Evolutionary conservation across 2,888 invertebrate species (phyloP).

Genomic region (Hirtodrosophila trivittata): DNA sequence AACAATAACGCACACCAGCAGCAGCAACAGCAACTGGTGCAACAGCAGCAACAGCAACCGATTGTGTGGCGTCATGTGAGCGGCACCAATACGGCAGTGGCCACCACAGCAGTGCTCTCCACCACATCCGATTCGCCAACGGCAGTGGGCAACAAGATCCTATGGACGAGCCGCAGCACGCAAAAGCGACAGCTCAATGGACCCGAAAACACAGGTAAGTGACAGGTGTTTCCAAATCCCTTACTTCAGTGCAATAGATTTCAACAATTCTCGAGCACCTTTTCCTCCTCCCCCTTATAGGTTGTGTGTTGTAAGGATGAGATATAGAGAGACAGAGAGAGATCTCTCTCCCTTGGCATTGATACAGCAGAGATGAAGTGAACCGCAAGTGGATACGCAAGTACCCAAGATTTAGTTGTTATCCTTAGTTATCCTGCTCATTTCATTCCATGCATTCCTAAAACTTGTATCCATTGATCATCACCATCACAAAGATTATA

Average conservation of each 20-base stretch:
- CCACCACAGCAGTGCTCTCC: conserved; percentile 71
- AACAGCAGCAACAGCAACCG: conserved; percentile 66
- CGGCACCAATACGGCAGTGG: conserved; percentile 69
- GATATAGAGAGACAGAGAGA: background rate
- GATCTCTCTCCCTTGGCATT: background rate
- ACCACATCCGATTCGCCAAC: conserved; percentile 67
- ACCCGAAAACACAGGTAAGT: conserved; percentile 80
- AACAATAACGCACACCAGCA: conserved; percentile 71
- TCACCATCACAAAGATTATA: too few relatives aligned
- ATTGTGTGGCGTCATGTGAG: conserved; percentile 82
- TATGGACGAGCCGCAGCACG: conserved; percentile 80
- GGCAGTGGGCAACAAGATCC: conserved; percentile 78
- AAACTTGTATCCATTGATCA: too few relatives aligned
- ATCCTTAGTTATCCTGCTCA: too few relatives aligned
- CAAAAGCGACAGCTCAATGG: conserved; percentile 82
- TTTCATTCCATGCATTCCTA: too few relatives aligned
- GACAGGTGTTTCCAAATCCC: background rate
- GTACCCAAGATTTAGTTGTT: too few relatives aligned
- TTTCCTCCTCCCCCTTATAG: conserved; percentile 1
- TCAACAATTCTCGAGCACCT: conserved; percentile 8
- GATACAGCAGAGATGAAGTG: background rate
- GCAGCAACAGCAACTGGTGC: conserved; percentile 66
- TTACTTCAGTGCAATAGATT: background rate
- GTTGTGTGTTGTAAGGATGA: conserved; percentile 12
- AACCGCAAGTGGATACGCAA: too few relatives aligned